Evolutionary conservation across 1,140 invertebrate species (phyloP).

Genomic region (Drosophila cardini): DNA sequence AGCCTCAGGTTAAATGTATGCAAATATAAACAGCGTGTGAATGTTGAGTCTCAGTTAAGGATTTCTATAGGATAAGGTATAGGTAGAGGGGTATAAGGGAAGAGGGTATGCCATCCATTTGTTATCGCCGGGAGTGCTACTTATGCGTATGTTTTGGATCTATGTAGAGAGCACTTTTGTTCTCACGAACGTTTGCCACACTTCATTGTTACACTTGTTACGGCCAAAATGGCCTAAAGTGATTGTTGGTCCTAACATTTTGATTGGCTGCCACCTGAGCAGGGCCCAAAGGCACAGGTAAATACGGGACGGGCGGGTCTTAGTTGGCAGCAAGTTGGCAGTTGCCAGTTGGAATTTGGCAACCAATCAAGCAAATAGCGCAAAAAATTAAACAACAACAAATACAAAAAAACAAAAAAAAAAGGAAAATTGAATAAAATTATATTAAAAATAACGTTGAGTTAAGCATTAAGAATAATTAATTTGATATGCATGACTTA

Average conservation of each 20-base stretch:
- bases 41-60: slow-evolving; percentile 32
- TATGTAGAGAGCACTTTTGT: not conserved
- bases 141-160: slow-evolving; percentile 71
- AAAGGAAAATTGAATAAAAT: no score
- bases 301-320: no score
- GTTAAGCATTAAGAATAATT: slow-evolving; percentile 32
- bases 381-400: slow-evolving; percentile 79
- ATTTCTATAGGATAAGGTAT: not conserved
- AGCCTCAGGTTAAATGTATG: slow-evolving; percentile 77
- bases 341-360: not conserved
- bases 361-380: slow-evolving; percentile 63
- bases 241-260: slow-evolving; percentile 57
- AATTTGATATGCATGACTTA: slow-evolving; percentile 77
- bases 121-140: slow-evolving; percentile 66
- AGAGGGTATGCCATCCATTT: slow-evolving; percentile 26
- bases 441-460: not conserved
- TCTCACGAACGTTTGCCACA: slow-evolving; percentile 49
- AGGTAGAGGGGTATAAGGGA: not conserved
- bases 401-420: not conserved
- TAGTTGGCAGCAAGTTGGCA: not conserved
- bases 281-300: no score
- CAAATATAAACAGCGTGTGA: slow-evolving; percentile 79
- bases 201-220: slow-evolving; percentile 74
- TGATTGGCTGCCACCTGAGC: slow-evolving; percentile 55
- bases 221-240: slow-evolving; percentile 43